phyloP scores from a whole-genome alignment of 2,113 vertebrate species.

The Cathartes aura region DNA sequence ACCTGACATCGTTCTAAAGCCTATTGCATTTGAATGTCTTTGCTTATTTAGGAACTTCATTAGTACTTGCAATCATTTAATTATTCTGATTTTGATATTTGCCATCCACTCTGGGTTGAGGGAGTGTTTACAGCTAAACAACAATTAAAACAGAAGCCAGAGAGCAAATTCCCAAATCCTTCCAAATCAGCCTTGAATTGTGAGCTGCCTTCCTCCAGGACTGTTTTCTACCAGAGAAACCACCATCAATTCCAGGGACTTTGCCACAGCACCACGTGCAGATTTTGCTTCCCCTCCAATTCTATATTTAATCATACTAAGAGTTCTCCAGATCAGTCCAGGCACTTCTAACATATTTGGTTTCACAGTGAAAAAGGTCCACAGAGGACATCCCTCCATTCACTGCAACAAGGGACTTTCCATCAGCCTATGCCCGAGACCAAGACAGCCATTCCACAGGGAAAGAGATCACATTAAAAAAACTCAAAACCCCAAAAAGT shows the following conservation, averaged over 20 bases:
- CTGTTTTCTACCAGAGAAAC: neutral
- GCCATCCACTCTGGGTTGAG: neutral
- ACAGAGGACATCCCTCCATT: neutral
- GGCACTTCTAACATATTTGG: neutral
- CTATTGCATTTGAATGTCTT: neutral
- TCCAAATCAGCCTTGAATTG: neutral
- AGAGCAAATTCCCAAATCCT: neutral
- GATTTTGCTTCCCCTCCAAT: neutral
- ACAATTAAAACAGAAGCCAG: neutral
- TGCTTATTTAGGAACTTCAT: neutral
- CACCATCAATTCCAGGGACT: neutral
- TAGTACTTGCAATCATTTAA: conserved; percentile 20
- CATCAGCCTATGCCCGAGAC: neutral
- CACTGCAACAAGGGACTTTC: neutral
- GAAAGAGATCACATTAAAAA: neutral
- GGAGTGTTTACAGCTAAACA: conserved; percentile 5
- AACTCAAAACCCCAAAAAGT: rapidly evolving
- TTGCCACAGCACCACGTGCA: neutral
- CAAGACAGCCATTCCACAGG: neutral
- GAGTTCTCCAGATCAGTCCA: neutral
- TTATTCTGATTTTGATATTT: conserved; percentile 27
- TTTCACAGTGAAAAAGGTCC: neutral
- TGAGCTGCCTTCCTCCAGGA: neutral
- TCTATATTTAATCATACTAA: neutral
- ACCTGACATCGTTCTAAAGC: neutral